Conservation (phyloP, 2,888 invertebrate genomes). For the Dysmachus trigonus region DNA sequence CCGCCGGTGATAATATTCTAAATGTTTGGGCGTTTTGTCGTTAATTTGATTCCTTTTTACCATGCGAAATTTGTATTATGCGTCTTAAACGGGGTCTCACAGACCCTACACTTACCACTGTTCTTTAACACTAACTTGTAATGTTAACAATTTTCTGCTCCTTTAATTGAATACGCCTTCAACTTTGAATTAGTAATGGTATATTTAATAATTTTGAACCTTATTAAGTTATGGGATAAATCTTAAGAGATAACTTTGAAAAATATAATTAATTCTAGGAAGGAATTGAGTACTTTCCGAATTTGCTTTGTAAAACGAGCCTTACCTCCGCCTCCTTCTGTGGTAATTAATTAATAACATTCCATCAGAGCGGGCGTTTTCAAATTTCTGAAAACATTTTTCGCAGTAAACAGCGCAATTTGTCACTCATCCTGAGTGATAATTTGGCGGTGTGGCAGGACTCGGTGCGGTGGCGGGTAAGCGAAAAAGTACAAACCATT, state of each 20-base stretch:
- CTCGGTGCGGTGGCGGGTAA: neutral
- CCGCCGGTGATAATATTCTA: neutral
- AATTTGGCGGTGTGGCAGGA: neutral
- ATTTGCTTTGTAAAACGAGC: neutral
- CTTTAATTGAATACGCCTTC: no score
- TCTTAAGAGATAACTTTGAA: no score
- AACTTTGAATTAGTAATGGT: no score
- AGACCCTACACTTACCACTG: neutral
- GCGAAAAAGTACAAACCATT: slow-evolving; percentile 18
- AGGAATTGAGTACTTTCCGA: no score
- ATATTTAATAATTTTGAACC: no score
- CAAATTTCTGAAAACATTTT: neutral
- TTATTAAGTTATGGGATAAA: no score
- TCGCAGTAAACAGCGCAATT: neutral
- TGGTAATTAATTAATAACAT: neutral
- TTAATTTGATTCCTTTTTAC: neutral
- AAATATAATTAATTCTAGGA: no score
- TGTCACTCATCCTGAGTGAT: slow-evolving; percentile 19
- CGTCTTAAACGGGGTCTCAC: neutral
- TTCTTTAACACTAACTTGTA: no score
- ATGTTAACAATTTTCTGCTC: no score
- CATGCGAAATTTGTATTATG: neutral
- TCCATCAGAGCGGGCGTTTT: neutral
- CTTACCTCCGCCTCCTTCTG: neutral
- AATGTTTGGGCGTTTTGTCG: neutral